These are phyloP conservation scores for Drosophila peninsularis DNA, from an alignment of 2,888 invertebrate genomes.

Conservation along the genomic window DNA sequence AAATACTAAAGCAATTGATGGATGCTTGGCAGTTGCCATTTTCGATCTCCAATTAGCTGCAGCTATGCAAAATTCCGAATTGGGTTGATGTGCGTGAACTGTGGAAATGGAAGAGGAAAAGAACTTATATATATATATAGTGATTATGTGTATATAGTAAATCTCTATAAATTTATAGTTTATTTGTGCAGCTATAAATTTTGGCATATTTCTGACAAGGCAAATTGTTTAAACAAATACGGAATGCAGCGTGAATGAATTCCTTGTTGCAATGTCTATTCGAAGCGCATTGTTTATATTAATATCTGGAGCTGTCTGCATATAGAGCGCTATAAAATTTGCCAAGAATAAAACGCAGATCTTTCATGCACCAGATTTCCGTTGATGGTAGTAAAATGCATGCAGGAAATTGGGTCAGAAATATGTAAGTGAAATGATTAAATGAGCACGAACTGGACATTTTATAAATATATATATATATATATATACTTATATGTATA, in stretches of 20 bases:
- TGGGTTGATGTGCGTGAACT: conserved; percentile 46
- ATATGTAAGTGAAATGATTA: conserved; percentile 56
- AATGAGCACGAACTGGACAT: conserved; percentile 33
- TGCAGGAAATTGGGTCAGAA: conserved; percentile 64
- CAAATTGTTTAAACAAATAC: conserved; percentile 38
- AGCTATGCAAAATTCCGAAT: conserved; percentile 38
- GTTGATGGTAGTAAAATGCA: conserved; percentile 40
- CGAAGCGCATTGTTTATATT: conserved; percentile 32
- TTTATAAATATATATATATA: conserved; percentile 2
- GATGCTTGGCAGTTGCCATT: conserved; percentile 41
- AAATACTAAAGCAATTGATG: conserved; percentile 73
- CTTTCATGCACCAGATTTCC: conserved; percentile 31
- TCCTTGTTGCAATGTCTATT: conserved; percentile 49
- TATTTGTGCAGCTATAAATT: conserved; percentile 37
- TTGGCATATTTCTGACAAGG: conserved; percentile 21
- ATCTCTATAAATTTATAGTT: not conserved
- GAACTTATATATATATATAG: not conserved
- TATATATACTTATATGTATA: not conserved
- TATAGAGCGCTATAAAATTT: conserved; percentile 51
- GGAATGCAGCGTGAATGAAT: conserved; percentile 41
- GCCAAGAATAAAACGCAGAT: conserved; percentile 62
- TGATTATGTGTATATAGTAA: not conserved
- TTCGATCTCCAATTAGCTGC: conserved; percentile 53
- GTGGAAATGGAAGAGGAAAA: not conserved
- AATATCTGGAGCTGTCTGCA: conserved; percentile 21